Evolutionary conservation across 1,140 invertebrate genomes (phyloP), one percentile per base, ranked within the genome.

Genomic region (Eurosta solidaginis): DNA sequence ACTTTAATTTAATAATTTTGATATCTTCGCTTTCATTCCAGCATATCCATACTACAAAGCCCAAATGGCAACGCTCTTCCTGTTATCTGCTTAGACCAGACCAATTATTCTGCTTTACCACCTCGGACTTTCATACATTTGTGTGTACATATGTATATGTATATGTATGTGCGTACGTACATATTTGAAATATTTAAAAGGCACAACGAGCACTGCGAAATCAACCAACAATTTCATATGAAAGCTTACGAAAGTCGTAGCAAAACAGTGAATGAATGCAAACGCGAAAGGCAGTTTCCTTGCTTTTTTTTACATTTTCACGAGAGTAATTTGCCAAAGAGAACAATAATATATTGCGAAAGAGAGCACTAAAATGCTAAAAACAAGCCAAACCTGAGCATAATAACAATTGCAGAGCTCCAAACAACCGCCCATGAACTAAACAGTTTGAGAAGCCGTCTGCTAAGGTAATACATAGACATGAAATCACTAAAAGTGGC

Each of bases 241-340:
- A n/a, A 40, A 68, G 33, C 59, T 68, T 68, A 68, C 33, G 59
- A 68, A 68, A 22, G 59, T n/a, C 59, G 9, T 68, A 68, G 33
- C 59, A 68, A 59, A 59, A 68, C 59, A 68, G 59, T 20, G 29
- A 40, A 68, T 68, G 59, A 68, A n/a, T 29, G 17, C 29, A n/a
- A 68, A 20, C 59, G 17, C 59, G 33, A 68, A 20, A 68, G 22
- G n/a, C 29, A 68, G 59, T 6, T 4, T 20, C 20, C 27, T 12
- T 25, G 27, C 25, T 12, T 54, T 27, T 52, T 52, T 52, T 7
- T 22, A 25, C 5, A 22, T 27, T 20, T 63, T 68, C 22, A 68
- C 36, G n/a, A 68, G 59, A 36, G 59, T n/a, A 17, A 33, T 4
- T n/a, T n/a, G 25, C 22, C 22, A 52, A 59, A 17, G 27, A 59